Evolutionary conservation across 1,140 invertebrate genomes (phyloP).

Genomic region (Rhopalosiphum padi): DNA sequence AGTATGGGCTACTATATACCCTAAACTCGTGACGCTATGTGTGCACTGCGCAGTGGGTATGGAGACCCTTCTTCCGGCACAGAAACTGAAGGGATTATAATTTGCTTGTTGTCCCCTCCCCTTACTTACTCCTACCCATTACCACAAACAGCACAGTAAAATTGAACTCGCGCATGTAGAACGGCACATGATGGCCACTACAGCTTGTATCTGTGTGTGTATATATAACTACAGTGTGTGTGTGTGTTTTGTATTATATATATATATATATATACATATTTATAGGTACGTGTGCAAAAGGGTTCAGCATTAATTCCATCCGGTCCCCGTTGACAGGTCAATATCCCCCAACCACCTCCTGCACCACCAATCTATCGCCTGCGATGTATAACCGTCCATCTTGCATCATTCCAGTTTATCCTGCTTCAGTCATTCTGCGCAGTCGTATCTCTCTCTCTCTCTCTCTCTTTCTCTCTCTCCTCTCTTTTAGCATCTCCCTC

Average conservation of each 20-base stretch:
- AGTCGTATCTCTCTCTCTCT: not conserved
- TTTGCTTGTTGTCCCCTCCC: not conserved
- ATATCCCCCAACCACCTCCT: not conserved
- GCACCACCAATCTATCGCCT: not conserved
- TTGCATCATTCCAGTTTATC: constrained; percentile 39
- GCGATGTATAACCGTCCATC: constrained; percentile 42
- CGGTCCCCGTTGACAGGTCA: constrained; percentile 56
- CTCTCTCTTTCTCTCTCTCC: not conserved
- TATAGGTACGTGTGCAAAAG: constrained; percentile 35
- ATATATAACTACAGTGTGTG: not conserved
- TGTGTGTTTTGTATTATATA: not conserved
- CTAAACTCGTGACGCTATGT: not conserved
- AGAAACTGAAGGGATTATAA: constrained; percentile 45
- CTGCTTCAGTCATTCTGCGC: not conserved
- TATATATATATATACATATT: constrained; percentile 19
- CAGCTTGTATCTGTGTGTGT: not conserved
- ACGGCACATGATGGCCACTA: constrained; percentile 3
- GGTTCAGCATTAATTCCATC: constrained; percentile 56
- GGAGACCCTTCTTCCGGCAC: constrained; percentile 34
- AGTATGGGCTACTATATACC: not conserved
- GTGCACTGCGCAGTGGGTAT: no score
- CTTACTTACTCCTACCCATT: not conserved
- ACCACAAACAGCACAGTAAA: not conserved
- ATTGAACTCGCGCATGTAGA: not conserved
- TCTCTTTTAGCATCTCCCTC: not conserved